Evolutionary conservation across 2,797 vertebrate genomes (phyloP).

Genomic region (Neoniphon sammara): DNA sequence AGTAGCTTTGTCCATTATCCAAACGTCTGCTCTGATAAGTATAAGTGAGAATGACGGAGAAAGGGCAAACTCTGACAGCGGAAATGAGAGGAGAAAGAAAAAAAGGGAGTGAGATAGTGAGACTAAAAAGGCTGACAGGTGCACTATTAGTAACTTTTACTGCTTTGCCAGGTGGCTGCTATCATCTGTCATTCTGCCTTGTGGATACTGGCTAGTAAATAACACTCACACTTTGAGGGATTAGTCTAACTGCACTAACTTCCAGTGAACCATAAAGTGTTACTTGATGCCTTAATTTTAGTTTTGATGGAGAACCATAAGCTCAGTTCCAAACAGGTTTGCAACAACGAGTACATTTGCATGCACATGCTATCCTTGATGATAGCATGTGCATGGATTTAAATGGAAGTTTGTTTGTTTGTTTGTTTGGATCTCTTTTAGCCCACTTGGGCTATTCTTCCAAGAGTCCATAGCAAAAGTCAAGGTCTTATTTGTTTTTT

Average conservation of each 20-base stretch:
- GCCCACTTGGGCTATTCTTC: too few relatives aligned
- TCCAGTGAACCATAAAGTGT: constrained; percentile 50
- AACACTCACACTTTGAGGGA: constrained; percentile 47
- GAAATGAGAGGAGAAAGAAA: constrained; percentile 76
- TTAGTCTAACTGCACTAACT: constrained; percentile 44
- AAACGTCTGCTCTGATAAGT: constrained; percentile 84
- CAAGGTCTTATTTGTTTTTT: background rate
- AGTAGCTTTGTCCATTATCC: constrained; percentile 81
- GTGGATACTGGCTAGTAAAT: constrained; percentile 55
- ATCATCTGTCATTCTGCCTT: constrained; percentile 50
- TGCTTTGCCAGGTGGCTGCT: constrained; percentile 44
- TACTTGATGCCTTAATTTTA: constrained; percentile 5
- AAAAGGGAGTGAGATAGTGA: constrained; percentile 70
- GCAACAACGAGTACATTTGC: background rate
- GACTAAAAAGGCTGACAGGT: constrained; percentile 71
- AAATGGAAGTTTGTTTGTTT: too few relatives aligned
- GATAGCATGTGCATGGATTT: too few relatives aligned
- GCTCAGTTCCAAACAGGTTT: background rate
- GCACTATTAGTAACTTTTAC: constrained; percentile 59
- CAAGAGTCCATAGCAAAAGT: too few relatives aligned
- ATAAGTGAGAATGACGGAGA: constrained; percentile 81
- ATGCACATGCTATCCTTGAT: background rate
- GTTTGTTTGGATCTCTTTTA: too few relatives aligned
- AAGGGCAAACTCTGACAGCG: constrained; percentile 73
- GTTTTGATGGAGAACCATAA: constrained; percentile 31